Percentiles rank a stretch among this genome's conserved stretches.
Evolutionary conservation across 2,797 vertebrate genomes (phyloP).

Genomic region (Sebastes variabilis): DNA sequence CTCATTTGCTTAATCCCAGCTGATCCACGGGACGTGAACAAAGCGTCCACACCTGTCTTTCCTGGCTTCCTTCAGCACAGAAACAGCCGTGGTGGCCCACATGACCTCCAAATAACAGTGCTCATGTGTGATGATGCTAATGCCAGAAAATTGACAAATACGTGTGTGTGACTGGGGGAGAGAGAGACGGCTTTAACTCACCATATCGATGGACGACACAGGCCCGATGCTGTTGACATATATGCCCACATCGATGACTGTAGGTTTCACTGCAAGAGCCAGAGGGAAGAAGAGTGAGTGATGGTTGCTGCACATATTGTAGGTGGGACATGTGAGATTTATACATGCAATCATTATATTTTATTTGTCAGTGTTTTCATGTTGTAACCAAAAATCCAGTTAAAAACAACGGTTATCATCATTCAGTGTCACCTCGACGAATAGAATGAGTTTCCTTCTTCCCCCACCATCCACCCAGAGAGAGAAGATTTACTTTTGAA

Average conservation of each 20-base stretch:
- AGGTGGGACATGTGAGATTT: constrained; percentile 7
- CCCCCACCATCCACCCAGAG: background rate
- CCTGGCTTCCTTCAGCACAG: background rate
- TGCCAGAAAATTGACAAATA: background rate
- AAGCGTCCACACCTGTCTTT: constrained; percentile 46
- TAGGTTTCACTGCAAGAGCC: constrained; percentile 90
- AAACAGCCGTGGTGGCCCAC: constrained; percentile 23
- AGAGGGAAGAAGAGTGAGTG: constrained; percentile 56
- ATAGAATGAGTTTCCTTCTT: background rate
- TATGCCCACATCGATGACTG: constrained; percentile 94
- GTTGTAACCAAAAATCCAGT: constrained; percentile 14
- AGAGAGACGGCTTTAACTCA: constrained; percentile 77
- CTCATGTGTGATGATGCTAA: background rate
- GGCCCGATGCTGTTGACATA: constrained; percentile 98
- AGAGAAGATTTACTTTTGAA: constrained; percentile 16
- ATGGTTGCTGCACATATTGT: constrained; percentile 2
- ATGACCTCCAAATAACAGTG: constrained; percentile 8
- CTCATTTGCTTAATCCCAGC: constrained; percentile 47
- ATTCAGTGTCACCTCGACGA: constrained; percentile 34
- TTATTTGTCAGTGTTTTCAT: constrained; percentile 12
- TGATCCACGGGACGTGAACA: constrained; percentile 15
- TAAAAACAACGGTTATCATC: constrained; percentile 24
- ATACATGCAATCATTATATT: background rate
- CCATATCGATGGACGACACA: constrained; percentile 99
- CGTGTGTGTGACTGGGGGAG: background rate